Conservation (phyloP, 30 jellyfish, hydroid and myxozoan species). For the Cassiopea andromeda region DNA sequence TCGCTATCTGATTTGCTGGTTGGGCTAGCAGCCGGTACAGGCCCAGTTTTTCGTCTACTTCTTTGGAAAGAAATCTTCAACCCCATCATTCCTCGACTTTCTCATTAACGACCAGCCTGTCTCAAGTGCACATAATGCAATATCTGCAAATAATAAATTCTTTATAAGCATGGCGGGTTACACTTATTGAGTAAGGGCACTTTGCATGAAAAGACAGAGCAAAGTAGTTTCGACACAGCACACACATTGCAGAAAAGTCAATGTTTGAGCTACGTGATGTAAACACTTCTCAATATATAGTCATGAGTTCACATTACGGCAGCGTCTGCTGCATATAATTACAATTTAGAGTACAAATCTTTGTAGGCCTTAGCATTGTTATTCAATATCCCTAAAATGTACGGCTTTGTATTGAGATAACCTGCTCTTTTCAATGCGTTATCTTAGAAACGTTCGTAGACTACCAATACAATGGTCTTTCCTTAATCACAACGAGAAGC, state of each 20-base stretch:
- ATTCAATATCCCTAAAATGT: constrained; percentile 2
- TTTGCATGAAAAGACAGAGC: background rate
- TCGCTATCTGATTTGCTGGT: background rate
- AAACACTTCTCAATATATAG: background rate
- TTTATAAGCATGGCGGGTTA: no score
- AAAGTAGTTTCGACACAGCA: background rate
- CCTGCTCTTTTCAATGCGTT: background rate
- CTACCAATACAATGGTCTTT: no score
- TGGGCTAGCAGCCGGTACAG: background rate
- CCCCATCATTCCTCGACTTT: constrained; percentile 16
- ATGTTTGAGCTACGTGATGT: background rate
- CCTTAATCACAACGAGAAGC: background rate
- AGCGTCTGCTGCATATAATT: background rate
- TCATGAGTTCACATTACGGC: background rate
- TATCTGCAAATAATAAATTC: background rate
- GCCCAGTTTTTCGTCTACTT: constrained; percentile 18
- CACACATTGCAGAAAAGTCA: background rate
- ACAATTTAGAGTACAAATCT: background rate
- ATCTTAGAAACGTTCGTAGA: background rate
- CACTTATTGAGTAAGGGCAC: no score
- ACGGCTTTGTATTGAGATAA: constrained; percentile 20
- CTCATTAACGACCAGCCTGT: background rate
- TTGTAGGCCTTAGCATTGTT: constrained; percentile 34
- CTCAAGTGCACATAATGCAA: background rate
- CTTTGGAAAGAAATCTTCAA: constrained; percentile 6